phyloP scores from a whole-genome alignment of 1,140 invertebrate genomes.

The Eurosta solidaginis region DNA sequence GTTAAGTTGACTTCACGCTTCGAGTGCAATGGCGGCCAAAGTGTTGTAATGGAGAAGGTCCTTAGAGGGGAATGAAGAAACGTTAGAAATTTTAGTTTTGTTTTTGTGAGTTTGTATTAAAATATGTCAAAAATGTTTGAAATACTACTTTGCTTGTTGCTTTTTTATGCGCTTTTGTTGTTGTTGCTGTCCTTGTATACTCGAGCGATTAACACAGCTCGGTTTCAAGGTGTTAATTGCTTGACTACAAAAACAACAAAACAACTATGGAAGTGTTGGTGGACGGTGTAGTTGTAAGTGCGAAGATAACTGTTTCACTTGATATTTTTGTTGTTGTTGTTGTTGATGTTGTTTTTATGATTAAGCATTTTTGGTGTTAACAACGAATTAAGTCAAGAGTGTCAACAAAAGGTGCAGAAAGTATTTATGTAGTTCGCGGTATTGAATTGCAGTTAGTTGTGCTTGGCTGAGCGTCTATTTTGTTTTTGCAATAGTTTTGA shows the following conservation, averaged over 20 bases:
- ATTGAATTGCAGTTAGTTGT: background rate
- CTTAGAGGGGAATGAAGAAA: constrained; percentile 33
- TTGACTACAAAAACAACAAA: background rate
- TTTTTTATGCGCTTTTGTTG: background rate
- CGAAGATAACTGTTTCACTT: too few relatives aligned
- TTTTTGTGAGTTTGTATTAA: constrained; percentile 15
- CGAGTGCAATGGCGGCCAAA: constrained; percentile 55
- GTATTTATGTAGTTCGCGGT: constrained; percentile 13
- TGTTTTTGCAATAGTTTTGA: too few relatives aligned
- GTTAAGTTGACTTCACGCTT: constrained; percentile 56
- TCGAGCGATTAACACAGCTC: background rate
- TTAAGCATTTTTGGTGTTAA: background rate
- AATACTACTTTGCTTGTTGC: background rate
- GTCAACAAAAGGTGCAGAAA: background rate
- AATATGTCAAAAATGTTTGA: constrained; percentile 34
- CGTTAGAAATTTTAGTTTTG: background rate
- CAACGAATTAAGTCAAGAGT: background rate
- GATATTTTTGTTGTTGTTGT: background rate
- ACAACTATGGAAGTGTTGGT: background rate
- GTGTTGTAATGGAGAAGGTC: constrained; percentile 55
- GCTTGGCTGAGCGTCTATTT: background rate
- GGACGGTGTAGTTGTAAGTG: background rate
- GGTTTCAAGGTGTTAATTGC: background rate
- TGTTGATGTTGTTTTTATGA: background rate
- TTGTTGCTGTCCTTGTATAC: background rate